Conservation (phyloP, 1,140 invertebrate genomes). For the Drosophila trapezifrons region DNA sequence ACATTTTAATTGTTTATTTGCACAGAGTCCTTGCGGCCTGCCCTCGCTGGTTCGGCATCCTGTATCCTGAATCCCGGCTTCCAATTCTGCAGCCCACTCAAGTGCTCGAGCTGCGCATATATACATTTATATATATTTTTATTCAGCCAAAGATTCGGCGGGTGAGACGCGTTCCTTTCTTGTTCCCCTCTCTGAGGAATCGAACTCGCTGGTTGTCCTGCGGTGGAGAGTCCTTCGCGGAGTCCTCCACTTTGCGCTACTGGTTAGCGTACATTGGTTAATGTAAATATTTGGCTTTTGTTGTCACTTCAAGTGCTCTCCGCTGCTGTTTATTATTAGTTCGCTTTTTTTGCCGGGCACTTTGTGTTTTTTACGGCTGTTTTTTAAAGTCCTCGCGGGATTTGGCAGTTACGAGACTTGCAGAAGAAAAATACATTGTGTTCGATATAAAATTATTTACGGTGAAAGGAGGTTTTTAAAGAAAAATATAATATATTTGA, state of each 20-base stretch:
- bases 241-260: constrained; percentile 41
- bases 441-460: background rate
- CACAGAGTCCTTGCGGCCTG: constrained; percentile 62
- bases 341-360: constrained; percentile 10
- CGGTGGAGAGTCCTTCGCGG: constrained; percentile 45
- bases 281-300: constrained; percentile 77
- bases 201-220: constrained; percentile 18
- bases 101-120: constrained; percentile 45
- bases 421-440: background rate
- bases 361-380: constrained; percentile 5
- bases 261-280: constrained; percentile 49
- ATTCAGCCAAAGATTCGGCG: constrained; percentile 67
- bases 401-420: background rate
- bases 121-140: constrained; percentile 59
- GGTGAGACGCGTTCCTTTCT: constrained; percentile 50
- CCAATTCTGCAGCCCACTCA: constrained; percentile 40
- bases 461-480: background rate
- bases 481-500: background rate
- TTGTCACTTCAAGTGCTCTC: constrained; percentile 76
- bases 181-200: constrained; percentile 30
- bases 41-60: constrained; percentile 41
- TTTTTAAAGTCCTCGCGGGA: constrained; percentile 9
- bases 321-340: constrained; percentile 60
- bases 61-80: constrained; percentile 25
- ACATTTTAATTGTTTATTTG: constrained; percentile 84